These are phyloP conservation scores for Quiscalus mexicanus DNA, from an alignment of 2,113 vertebrate genomes.

Conservation along the genomic window DNA sequence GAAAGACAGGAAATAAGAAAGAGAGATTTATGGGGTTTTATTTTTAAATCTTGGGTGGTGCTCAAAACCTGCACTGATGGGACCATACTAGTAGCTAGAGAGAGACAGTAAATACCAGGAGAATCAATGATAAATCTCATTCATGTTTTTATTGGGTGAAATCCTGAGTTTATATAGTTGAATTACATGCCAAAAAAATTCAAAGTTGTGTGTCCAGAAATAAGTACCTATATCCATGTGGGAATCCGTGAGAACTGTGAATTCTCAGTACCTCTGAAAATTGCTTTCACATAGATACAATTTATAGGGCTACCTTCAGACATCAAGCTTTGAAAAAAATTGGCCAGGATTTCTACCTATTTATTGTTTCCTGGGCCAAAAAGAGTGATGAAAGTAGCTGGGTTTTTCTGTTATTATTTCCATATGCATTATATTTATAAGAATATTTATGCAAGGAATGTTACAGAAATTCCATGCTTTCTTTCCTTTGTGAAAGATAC, in stretches of 20 bases:
- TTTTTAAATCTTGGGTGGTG: slow-evolving; percentile 49
- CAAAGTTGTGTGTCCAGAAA: slow-evolving; percentile 1
- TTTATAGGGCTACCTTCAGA: slow-evolving; percentile 54
- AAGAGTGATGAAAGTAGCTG: slow-evolving; percentile 47
- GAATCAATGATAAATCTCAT: slow-evolving; percentile 31
- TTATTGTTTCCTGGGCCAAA: slow-evolving; percentile 56
- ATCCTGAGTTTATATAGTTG: slow-evolving; percentile 16
- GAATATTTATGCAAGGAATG: slow-evolving; percentile 62
- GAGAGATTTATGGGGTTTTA: slow-evolving; percentile 54
- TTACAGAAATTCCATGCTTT: slow-evolving; percentile 43
- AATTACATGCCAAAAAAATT: slow-evolving; percentile 28
- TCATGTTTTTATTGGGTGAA: slow-evolving; percentile 49
- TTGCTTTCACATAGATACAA: slow-evolving; percentile 40
- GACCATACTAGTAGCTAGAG: slow-evolving; percentile 37
- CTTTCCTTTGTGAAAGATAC: slow-evolving; percentile 41
- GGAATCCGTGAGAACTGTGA: slow-evolving; percentile 33
- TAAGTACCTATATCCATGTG: slow-evolving; percentile 36
- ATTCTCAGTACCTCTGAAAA: slow-evolving; percentile 45
- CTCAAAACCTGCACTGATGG: slow-evolving; percentile 14
- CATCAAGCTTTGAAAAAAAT: slow-evolving; percentile 14
- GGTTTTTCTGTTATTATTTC: slow-evolving; percentile 53
- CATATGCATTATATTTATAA: slow-evolving; percentile 53
- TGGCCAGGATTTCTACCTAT: slow-evolving; percentile 26
- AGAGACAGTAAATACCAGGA: slow-evolving; percentile 51
- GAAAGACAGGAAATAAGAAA: slow-evolving; percentile 3